A percentile compares a stretch with the other conserved stretches of the same genome.
These are phyloP conservation scores for Eurytoma californica DNA, from an alignment of 2,888 invertebrate species.

Conservation along the genomic window DNA sequence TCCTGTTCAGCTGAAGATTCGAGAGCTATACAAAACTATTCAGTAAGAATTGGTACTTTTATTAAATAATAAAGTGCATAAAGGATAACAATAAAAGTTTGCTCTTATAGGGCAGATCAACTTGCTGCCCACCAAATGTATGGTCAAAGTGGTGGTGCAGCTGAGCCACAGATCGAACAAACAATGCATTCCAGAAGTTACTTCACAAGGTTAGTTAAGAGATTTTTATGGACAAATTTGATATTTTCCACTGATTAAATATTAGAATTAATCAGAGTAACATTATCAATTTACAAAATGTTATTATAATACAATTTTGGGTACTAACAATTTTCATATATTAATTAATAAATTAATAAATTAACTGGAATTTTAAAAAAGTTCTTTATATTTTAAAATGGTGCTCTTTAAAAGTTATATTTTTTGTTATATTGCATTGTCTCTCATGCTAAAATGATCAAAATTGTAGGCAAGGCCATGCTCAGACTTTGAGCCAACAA, in stretches of 20 bases:
- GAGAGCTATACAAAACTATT: slow-evolving; percentile 82
- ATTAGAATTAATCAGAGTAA: not conserved
- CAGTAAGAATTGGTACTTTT: slow-evolving; percentile 76
- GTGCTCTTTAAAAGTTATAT: not conserved
- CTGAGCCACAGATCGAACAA: slow-evolving; percentile 71
- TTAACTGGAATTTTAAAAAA: not conserved
- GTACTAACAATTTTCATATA: not conserved
- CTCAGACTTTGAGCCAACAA: slow-evolving; percentile 67
- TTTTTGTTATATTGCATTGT: not conserved
- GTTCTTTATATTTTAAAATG: not conserved
- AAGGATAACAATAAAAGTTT: slow-evolving; percentile 26
- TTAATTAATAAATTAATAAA: not conserved
- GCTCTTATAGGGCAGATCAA: slow-evolving; percentile 69
- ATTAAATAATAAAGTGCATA: not conserved
- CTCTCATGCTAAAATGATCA: not conserved
- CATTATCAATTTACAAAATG: not conserved
- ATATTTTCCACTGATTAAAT: not conserved
- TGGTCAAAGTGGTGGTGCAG: slow-evolving; percentile 67
- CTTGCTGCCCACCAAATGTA: slow-evolving; percentile 71
- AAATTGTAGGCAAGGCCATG: slow-evolving; percentile 68
- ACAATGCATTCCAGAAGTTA: slow-evolving; percentile 72
- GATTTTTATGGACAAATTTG: slow-evolving; percentile 10
- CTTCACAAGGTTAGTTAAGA: slow-evolving; percentile 64
- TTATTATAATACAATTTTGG: not conserved
- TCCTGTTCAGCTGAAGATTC: slow-evolving; percentile 80